A percentile compares a stretch with the other conserved stretches of the same genome.
phyloP scores from a whole-genome alignment of 1,140 invertebrate genomes.

The Globodera ellingtonae region DNA sequence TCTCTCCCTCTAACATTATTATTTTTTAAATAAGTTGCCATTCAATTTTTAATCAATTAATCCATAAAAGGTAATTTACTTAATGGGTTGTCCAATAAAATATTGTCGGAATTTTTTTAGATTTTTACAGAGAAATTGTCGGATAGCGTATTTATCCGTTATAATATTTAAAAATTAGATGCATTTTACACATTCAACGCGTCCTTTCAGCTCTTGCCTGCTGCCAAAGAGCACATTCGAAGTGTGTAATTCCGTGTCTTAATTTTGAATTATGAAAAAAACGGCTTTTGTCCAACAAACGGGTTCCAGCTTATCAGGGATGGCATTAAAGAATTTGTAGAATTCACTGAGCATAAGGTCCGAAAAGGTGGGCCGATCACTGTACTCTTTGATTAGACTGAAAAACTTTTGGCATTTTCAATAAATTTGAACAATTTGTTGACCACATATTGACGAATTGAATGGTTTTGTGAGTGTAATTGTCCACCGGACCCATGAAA shows the following conservation, averaged over 20 bases:
- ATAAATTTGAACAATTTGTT: conserved; percentile 15
- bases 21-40: too few relatives aligned
- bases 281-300: not conserved
- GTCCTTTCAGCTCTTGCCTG: not conserved
- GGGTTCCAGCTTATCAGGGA: conserved; percentile 25
- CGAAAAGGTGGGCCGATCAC: conserved; percentile 40
- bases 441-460: conserved; percentile 57
- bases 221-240: not conserved
- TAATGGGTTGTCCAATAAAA: too few relatives aligned
- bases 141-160: too few relatives aligned
- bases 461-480: conserved; percentile 42
- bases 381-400: conserved; percentile 50
- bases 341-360: conserved; percentile 52
- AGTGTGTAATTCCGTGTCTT: not conserved
- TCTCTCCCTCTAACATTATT: too few relatives aligned
- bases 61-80: too few relatives aligned
- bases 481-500: conserved; percentile 41
- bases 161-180: too few relatives aligned
- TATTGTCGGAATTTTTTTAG: too few relatives aligned
- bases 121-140: too few relatives aligned
- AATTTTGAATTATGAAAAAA: not conserved
- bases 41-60: too few relatives aligned
- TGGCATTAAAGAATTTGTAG: conserved; percentile 34
- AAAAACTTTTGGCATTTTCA: conserved; percentile 24
- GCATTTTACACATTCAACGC: too few relatives aligned